Base-by-base conservation (phyloP, 2,797 vertebrate genomes). In the Lithobates pipiens region DNA sequence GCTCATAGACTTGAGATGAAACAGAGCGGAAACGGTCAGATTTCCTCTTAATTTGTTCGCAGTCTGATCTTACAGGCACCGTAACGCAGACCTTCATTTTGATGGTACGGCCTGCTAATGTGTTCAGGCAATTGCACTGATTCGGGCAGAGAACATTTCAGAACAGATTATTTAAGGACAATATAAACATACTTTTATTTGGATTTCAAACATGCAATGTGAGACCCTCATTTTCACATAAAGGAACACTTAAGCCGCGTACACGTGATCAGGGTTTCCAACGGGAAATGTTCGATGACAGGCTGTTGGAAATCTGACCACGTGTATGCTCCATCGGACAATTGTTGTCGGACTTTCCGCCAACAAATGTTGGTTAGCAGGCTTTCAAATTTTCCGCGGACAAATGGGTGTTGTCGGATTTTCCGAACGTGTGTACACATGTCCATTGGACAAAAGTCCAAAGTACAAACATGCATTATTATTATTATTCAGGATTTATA, bases 1-100 rank as follows among this genome's bases (percentile, higher is more conserved):
- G 29, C 44, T 25, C 68, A 73, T 84, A 76, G 32, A 84, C 44
- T 54, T 61, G 68, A 78, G 32, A 84, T 9, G 50, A 78, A 84
- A 57, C 76, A 50, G 83, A 84, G 75, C 76, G 61, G 83, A 84
- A 84, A 78, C 46, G 79, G 32, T 21, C 46, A 76, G 50, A 46
- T 72, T 84, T 73, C 42, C 5, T 77, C 57, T 73, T 77, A 63
- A 84, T 84, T 73, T 42, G 42, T 68, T 65, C n/a, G 42, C 50
- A 42, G 67, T 83, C 42, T 83, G 65, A 39, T 77, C 44, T 21
- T 42, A 29, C 39, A 70, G 39, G 25, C 82, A 46, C 34, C 4
- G 61, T n/a, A 32, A 50, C 21, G 34, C n/a, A 76, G 42, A 21
- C 36, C 25, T 57, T 75, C 69, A 42, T 46, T 71, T 36, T 32